Evolutionary conservation across 2,888 invertebrate genomes (phyloP).

Genomic region (Drosophila quinaria): DNA sequence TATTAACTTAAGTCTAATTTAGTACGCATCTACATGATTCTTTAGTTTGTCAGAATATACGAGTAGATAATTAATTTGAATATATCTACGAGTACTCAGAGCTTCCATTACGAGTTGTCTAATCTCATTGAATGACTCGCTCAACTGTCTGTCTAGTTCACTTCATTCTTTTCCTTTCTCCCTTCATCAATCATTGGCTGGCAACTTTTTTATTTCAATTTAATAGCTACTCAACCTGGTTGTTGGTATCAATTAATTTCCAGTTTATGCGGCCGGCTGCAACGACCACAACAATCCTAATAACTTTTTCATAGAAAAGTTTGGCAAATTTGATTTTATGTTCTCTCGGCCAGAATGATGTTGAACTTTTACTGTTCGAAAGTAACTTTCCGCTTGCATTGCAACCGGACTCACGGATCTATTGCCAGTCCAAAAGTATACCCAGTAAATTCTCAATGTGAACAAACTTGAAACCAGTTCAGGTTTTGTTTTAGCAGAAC

Average conservation of each 20-base stretch:
- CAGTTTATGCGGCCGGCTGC: slow-evolving; percentile 65
- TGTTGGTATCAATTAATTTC: slow-evolving; percentile 71
- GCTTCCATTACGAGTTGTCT: slow-evolving; percentile 39
- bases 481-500: not conserved
- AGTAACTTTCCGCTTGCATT: slow-evolving; percentile 42
- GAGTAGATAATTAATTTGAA: not conserved
- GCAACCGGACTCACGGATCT: slow-evolving; percentile 16
- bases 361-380: slow-evolving; percentile 39
- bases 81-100: not conserved
- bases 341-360: slow-evolving; percentile 30
- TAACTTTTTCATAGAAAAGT: slow-evolving; percentile 54
- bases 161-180: slow-evolving; percentile 2
- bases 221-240: slow-evolving; percentile 63
- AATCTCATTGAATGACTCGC: slow-evolving; percentile 68
- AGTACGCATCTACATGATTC: slow-evolving; percentile 2
- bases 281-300: slow-evolving; percentile 61
- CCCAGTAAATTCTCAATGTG: slow-evolving; percentile 1
- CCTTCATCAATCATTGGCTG: slow-evolving; percentile 33
- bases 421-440: slow-evolving; percentile 4
- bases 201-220: slow-evolving; percentile 48
- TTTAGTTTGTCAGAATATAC: slow-evolving; percentile 1
- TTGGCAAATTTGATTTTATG: slow-evolving; percentile 40
- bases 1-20: slow-evolving; percentile 19
- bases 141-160: slow-evolving; percentile 44
- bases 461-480: not conserved